Conservation (phyloP, 2,797 vertebrate species). For the Adelosebastes latens region DNA sequence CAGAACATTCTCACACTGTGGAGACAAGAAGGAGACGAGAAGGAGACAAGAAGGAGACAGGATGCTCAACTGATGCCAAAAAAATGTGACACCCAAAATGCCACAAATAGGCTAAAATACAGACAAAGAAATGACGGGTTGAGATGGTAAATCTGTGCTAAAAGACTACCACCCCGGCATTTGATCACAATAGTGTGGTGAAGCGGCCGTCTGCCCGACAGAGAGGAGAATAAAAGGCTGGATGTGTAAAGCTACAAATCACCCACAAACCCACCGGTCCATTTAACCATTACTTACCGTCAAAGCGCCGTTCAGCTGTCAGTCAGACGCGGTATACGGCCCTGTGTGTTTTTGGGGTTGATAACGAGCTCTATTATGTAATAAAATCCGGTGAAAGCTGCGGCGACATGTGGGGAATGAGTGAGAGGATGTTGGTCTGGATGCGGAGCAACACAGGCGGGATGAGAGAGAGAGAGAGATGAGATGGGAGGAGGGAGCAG, state of each 20-base stretch:
- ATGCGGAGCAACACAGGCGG: slow-evolving; percentile 52
- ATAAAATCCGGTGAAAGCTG: slow-evolving; percentile 28
- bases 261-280: neutral
- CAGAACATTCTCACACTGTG: slow-evolving; percentile 70
- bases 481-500: slow-evolving; percentile 21
- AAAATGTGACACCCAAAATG: slow-evolving; percentile 3
- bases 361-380: slow-evolving; percentile 20
- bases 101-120: neutral
- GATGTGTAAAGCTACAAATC: slow-evolving; percentile 9
- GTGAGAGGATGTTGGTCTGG: slow-evolving; percentile 45
- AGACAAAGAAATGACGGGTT: neutral
- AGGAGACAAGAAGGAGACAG: slow-evolving; percentile 14
- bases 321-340: neutral
- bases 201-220: neutral
- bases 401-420: slow-evolving; percentile 47
- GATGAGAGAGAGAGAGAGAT: slow-evolving; percentile 39
- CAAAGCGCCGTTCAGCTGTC: slow-evolving; percentile 33
- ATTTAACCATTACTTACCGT: slow-evolving; percentile 56
- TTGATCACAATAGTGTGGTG: neutral
- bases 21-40: slow-evolving; percentile 16
- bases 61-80: slow-evolving; percentile 31
- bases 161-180: neutral
- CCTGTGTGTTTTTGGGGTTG: no score
- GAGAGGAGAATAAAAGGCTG: slow-evolving; percentile 11
- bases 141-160: neutral